These are phyloP conservation scores for Chalcosyrphus nemorum DNA, from an alignment of 2,888 invertebrate genomes.

Conservation along the genomic window DNA sequence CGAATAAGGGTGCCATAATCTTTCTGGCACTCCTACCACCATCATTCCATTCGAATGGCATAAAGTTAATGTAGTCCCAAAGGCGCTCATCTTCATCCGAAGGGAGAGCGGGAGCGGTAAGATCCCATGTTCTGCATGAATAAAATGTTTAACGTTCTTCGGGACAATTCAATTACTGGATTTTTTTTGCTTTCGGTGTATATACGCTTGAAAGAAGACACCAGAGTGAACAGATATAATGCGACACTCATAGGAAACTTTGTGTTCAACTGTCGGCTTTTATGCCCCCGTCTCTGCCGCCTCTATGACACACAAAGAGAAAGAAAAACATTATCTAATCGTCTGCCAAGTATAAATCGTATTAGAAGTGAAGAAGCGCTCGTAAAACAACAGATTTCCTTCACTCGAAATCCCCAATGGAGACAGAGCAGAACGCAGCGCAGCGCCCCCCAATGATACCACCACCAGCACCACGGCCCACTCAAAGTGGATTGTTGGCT, in stretches of 20 bases:
- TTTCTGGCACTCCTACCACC: constrained; percentile 61
- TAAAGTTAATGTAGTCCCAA: constrained; percentile 70
- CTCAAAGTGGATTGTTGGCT: constrained; percentile 63
- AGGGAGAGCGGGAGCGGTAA: neutral
- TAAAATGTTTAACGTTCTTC: constrained; percentile 72
- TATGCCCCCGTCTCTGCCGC: constrained; percentile 2
- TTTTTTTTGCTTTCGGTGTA: neutral
- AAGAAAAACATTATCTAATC: constrained; percentile 65
- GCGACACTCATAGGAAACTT: constrained; percentile 31
- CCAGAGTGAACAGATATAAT: constrained; percentile 18
- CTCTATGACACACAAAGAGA: constrained; percentile 23
- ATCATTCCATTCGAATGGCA: constrained; percentile 26
- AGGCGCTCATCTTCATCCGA: too few species aligned
- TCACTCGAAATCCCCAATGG: constrained; percentile 42
- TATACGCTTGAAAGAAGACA: neutral
- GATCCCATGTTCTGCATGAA: constrained; percentile 48
- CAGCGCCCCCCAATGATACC: neutral
- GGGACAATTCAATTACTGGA: constrained; percentile 69
- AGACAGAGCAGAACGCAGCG: too few species aligned
- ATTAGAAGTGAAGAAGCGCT: constrained; percentile 70
- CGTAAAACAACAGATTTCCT: constrained; percentile 70
- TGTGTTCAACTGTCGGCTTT: constrained; percentile 21
- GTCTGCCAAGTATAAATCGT: constrained; percentile 68
- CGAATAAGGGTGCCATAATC: constrained; percentile 73
- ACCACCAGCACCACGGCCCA: constrained; percentile 7